Conservation (phyloP, 2,797 vertebrate species). For the Catharus ustulatus region DNA sequence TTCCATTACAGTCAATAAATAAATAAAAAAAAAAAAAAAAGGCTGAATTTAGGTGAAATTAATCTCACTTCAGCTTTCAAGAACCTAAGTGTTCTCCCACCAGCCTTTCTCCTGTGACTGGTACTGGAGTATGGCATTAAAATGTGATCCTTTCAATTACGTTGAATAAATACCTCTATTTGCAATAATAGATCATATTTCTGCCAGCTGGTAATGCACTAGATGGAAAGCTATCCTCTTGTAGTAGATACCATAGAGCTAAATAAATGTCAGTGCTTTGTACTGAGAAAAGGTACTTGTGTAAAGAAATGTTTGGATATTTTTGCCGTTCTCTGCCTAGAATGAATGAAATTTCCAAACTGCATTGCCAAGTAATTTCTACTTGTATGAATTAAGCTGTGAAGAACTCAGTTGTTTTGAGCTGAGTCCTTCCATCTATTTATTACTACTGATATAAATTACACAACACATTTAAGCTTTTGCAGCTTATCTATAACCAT, state of each 20-base stretch:
- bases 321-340: background rate
- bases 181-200: background rate
- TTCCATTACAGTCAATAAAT: background rate
- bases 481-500: background rate
- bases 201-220: background rate
- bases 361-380: background rate
- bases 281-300: background rate
- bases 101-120: background rate
- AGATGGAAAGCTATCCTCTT: background rate
- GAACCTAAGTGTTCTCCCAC: background rate
- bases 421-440: background rate
- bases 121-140: background rate
- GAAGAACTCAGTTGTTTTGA: background rate
- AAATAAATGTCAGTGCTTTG: background rate
- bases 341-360: background rate
- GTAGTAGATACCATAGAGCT: background rate
- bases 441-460: background rate
- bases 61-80: background rate
- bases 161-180: background rate
- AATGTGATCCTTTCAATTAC: background rate
- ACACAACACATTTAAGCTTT: background rate
- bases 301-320: background rate
- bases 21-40: background rate
- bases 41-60: background rate
- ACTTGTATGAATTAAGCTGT: background rate